Conservation (phyloP, 2,888 invertebrate species). For the Eulithis testata region DNA sequence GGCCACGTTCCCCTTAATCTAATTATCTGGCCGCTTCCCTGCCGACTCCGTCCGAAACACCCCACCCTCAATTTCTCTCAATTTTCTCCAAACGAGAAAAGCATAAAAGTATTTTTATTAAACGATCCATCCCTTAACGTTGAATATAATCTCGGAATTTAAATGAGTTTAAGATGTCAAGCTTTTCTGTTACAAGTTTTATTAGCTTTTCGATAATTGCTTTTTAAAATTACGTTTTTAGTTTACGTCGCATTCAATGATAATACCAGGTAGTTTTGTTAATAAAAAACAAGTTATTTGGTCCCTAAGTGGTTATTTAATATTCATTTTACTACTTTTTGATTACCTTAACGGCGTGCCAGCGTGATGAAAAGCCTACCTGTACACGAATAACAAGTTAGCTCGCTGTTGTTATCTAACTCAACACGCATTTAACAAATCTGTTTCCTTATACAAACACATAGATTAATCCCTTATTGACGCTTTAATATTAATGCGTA, state of each 20-base stretch:
- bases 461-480: conserved; percentile 20
- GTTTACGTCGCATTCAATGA: too few relatives aligned
- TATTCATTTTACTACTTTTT: background rate
- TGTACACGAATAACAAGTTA: conserved; percentile 1
- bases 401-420: conserved; percentile 2
- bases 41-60: conserved; percentile 64
- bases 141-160: conserved; percentile 60
- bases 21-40: conserved; percentile 79
- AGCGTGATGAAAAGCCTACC: background rate
- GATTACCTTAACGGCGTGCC: background rate
- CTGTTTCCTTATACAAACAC: conserved; percentile 16
- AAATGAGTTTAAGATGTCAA: conserved; percentile 54
- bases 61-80: conserved; percentile 62
- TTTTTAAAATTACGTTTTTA: background rate
- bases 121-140: conserved; percentile 60
- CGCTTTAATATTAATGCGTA: conserved; percentile 34
- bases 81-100: conserved; percentile 63
- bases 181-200: conserved; percentile 46
- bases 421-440: conserved; percentile 1
- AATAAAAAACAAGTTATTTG: too few relatives aligned
- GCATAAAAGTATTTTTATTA: conserved; percentile 69
- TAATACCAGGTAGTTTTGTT: too few relatives aligned
- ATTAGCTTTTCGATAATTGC: conserved; percentile 3
- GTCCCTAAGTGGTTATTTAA: background rate
- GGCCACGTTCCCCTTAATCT: conserved; percentile 76